A percentile compares a stretch with the other conserved stretches of the same genome.
Evolutionary conservation across 2,888 invertebrate genomes (phyloP).

Genomic region (Atrina japonica): DNA sequence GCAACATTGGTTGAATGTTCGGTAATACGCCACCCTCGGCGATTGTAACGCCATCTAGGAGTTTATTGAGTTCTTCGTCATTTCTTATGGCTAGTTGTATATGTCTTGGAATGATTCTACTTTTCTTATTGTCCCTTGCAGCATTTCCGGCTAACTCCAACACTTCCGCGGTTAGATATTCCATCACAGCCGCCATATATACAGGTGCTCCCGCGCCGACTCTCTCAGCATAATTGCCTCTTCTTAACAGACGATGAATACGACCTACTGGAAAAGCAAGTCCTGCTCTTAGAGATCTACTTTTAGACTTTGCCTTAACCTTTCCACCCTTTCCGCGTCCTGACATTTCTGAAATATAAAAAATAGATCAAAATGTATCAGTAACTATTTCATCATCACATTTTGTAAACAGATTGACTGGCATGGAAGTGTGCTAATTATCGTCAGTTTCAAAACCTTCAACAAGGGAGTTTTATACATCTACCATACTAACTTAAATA

Average conservation of each 20-base stretch:
- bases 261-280: slow-evolving; percentile 81
- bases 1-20: slow-evolving; percentile 88
- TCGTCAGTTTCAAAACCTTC: too few relatives aligned
- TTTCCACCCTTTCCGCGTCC: slow-evolving; percentile 81
- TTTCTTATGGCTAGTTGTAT: slow-evolving; percentile 90
- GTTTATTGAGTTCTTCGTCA: slow-evolving; percentile 90
- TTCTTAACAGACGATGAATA: slow-evolving; percentile 77
- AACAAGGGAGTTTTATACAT: too few relatives aligned
- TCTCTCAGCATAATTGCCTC: slow-evolving; percentile 79
- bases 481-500: too few relatives aligned
- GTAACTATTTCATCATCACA: too few relatives aligned
- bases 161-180: slow-evolving; percentile 85
- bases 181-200: slow-evolving; percentile 81
- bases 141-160: slow-evolving; percentile 82
- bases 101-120: slow-evolving; percentile 89
- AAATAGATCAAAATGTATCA: too few relatives aligned
- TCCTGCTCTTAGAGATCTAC: slow-evolving; percentile 79
- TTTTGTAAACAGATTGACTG: too few relatives aligned
- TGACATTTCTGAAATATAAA: slow-evolving; percentile 78
- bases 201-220: slow-evolving; percentile 81
- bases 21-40: slow-evolving; percentile 93
- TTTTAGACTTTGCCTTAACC: slow-evolving; percentile 79
- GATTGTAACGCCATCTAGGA: slow-evolving; percentile 89
- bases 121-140: slow-evolving; percentile 84
- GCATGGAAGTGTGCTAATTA: too few relatives aligned